phyloP scores from a whole-genome alignment of 30 jellyfish, hydroid and myxozoan genomes.

The Hydra vulgaris region DNA sequence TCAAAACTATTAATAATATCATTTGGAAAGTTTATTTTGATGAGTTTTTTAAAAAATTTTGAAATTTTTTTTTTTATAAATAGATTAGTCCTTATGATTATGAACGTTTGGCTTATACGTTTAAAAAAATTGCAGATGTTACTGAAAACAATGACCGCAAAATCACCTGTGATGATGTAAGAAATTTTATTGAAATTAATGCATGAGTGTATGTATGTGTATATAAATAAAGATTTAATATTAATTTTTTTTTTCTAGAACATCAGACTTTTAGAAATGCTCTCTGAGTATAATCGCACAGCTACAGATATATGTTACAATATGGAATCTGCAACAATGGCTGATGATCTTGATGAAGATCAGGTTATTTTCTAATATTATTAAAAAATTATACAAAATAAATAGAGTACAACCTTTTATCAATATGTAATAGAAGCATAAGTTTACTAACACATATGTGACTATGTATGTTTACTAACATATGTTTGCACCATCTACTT shows the following conservation, averaged over 20 bases:
- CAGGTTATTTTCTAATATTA: constrained; percentile 5
- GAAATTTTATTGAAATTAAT: neutral
- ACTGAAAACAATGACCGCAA: constrained; percentile 9
- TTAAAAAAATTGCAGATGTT: constrained; percentile 18
- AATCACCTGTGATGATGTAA: constrained; percentile 10
- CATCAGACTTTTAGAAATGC: constrained; percentile 21
- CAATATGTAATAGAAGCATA: too few species aligned
- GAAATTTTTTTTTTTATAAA: neutral
- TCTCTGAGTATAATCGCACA: constrained; percentile 23
- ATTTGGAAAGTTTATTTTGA: too few species aligned
- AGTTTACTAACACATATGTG: too few species aligned
- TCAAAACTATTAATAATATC: too few species aligned
- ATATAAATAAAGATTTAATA: too few species aligned
- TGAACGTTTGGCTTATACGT: constrained; percentile 54
- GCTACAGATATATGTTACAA: constrained; percentile 7
- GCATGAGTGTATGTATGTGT: neutral
- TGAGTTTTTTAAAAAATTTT: too few species aligned
- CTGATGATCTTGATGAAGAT: constrained; percentile 20
- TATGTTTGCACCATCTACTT: too few species aligned
- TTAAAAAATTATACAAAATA: neutral
- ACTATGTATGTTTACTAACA: too few species aligned
- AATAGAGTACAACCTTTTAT: too few species aligned
- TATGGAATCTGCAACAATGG: constrained; percentile 20
- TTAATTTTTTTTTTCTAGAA: constrained; percentile 21
- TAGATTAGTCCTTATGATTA: constrained; percentile 89